Base-by-base conservation (phyloP, 1,140 invertebrate genomes). In the Cheumatopsyche charites region DNA sequence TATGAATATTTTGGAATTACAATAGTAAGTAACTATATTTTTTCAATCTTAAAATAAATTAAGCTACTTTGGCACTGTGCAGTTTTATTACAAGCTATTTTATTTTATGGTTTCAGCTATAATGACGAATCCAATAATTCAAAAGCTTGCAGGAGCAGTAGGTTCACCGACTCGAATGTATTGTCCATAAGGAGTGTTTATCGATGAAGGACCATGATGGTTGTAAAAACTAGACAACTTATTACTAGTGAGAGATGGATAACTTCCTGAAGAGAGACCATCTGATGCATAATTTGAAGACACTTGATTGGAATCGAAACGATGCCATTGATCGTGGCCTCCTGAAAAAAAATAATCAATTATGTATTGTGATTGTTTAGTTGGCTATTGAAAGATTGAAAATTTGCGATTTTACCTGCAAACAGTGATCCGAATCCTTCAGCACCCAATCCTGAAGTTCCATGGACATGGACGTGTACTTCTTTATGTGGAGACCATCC, bases 401-500 rank as follows among this genome's bases (percentile, higher is more conserved):
- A 58, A 12, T 3, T 25, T 25, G 11, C 25, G 47, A 58, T 21
- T n/a, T 9, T 25, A 58, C 55, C 23, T 58, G 1, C 4, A 25
- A 25, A 25, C 4, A 58, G 19, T 25, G 55, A 25, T 25, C 23
- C 47, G 1, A 52, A 17, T 52, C 47, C 55, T 5, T 12, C 12
- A 2, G 21, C 2, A 79, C 45, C 47, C 7, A 52, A 17, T 52
- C 47, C 55, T 5, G 21, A 25, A 2, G 55, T 1, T 79, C 45
- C 81, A 80, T 65, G 81, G 21, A 84, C 81, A 66, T 84, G 83
- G 0, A 84, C 71, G 62, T 83, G 82, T 5, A 84, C 81, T 69
- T 83, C 82, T 72, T 83, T 82, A 45, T 80, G 66, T 5, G 19
- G 55, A 2, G 55, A 26, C 55, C 43, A 79, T n/a, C 79, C 79